Base-by-base conservation (phyloP, 2,888 invertebrate species). In the Mylabris sibirica region DNA sequence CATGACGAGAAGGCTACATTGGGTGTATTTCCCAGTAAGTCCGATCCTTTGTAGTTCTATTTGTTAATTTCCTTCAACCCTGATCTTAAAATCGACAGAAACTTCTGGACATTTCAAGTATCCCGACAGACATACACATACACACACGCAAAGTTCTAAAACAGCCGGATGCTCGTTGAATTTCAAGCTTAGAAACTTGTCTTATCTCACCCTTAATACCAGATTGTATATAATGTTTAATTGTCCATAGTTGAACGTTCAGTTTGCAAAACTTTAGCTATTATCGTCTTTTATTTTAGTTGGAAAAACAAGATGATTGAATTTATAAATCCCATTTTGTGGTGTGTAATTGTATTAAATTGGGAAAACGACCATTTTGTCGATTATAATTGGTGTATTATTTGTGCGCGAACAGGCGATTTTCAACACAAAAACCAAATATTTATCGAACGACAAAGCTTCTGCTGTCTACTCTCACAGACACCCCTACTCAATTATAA, bases 191-290 rank as follows among this genome's bases (percentile, higher is more conserved):
- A 64, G 67, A 67, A 72, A 72, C 69, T 72, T 72, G 64, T 63
- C 72, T 71, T 72, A 70, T 72, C 69, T 70, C 62, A 30, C 64
- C 66, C 64, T 68, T 70, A 70, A 70, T 70, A 57, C 67, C 67
- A 69, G 66, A 72, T 72, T 72, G 72, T 72, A 69, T 72, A 70
- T 72, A 70, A 66, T 70, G 72, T 69, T 70, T 72, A 72, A 72
- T 72, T 72, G 69, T 69, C 68, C 65, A 34, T 69, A 67, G 67
- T 64, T 67, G 70, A 64, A 22, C 67, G 65, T 70, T 67, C 67
- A 70, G 60, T 67, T 67, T 65, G 65, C 63, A 53, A 30, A 60
- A 41, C 60, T 34, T 66, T 62, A 70, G 57, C 64, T 67, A 64
- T 70, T 67, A 69, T 67, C 59, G 69, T 69, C 66, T 41, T 61